Evolutionary conservation across 2,888 invertebrate species (phyloP).

Genomic region (Nymphalis polychloros): DNA sequence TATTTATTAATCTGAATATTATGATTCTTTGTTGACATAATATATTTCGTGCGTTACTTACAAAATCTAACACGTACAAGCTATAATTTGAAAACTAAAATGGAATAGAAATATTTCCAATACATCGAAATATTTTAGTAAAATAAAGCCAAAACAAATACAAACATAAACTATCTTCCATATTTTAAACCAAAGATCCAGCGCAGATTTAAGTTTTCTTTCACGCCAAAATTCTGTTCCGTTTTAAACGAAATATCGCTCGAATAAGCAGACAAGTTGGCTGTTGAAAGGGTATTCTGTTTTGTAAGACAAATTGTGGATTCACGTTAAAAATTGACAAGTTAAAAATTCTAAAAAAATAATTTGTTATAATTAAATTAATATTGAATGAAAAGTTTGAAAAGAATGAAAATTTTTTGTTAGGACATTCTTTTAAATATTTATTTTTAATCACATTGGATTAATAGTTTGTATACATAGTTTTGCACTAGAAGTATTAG

Average conservation of each 20-base stretch:
- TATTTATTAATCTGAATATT: no score
- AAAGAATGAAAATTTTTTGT: no score
- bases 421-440: no score
- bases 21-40: no score
- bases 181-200: constrained; percentile 12
- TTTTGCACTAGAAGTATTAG: no score
- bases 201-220: constrained; percentile 15
- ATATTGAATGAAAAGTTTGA: no score
- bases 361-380: no score
- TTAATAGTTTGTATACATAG: no score
- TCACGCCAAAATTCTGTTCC: constrained; percentile 33
- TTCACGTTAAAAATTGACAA: neutral
- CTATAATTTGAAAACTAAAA: neutral
- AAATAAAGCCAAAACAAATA: neutral
- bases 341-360: neutral
- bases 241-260: constrained; percentile 31
- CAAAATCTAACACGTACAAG: no score
- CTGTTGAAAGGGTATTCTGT: constrained; percentile 22
- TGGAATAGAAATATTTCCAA: neutral
- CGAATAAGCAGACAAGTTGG: constrained; percentile 32
- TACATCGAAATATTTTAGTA: neutral
- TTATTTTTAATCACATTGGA: no score
- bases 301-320: constrained; percentile 31
- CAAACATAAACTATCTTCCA: constrained; percentile 1
- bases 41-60: no score